Base-by-base conservation (phyloP, 2,888 invertebrate species). In the Mechanitis messenoides region DNA sequence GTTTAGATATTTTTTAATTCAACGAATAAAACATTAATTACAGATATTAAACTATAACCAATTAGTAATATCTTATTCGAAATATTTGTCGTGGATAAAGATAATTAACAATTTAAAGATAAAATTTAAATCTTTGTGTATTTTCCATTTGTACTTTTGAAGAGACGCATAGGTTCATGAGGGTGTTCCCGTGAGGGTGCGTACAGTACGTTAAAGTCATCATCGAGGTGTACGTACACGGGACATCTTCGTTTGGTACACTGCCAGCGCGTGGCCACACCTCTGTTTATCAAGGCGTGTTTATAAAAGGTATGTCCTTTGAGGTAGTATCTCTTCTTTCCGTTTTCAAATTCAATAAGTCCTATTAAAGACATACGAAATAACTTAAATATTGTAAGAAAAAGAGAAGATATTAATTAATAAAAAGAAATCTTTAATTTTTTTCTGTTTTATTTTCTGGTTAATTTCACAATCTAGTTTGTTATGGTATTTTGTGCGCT, bases 221-320 rank as follows among this genome's bases (percentile, higher is more conserved):
- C 9, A 42, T 62, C 60, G 9, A 65, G 45, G 47, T 65, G 65
- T 12, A 65, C 53, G 28, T 65, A 65, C 3, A 58, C 65, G 33
- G 58, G 55, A 7, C 56, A 56, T 45, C 46, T 45, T 33, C 45
- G 42, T 11, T 46, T 45, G 20, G 58, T 61, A 57, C 61, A 61
- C 31, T 12, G 3, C 61, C 61, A 61, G 5, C 61, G 54, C 3
- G 33, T 31, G 3, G 58, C 61, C 9, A 20, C 31, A 6, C 61
- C 61, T 38, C 42, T 54, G 2, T 47, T 57, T n/a, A 61, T 55
- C 11, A 6, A 5, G 9, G 11, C 35, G 38, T 58, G 57, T 45
- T 58, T 61, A 53, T 58, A 58, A 46, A 61, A 61, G 5, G 61
- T 61, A 33, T 61, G 28, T 6, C 33, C 50, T 28, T 58, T 42